These are phyloP conservation scores for Dione juno DNA, from an alignment of 2,888 invertebrate genomes.

Conservation along the genomic window DNA sequence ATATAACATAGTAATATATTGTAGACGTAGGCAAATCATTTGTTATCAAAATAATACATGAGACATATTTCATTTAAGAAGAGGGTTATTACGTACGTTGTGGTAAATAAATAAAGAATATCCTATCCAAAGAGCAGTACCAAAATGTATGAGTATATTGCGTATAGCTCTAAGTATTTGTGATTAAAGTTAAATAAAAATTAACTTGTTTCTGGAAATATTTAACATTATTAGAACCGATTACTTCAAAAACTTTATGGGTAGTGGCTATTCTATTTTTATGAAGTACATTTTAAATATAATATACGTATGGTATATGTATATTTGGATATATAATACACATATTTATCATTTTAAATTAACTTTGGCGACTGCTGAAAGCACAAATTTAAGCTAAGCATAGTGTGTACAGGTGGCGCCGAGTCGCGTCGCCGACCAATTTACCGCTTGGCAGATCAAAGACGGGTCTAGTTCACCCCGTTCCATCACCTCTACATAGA, in stretches of 20 bases:
- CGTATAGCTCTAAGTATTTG: no score
- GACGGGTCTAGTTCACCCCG: conserved; percentile 51
- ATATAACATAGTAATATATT: conserved; percentile 40
- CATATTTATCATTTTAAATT: no score
- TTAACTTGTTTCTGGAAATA: no score
- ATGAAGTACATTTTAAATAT: no score
- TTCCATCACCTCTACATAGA: conserved; percentile 36
- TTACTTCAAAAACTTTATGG: not conserved
- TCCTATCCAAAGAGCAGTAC: not conserved
- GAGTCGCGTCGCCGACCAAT: conserved; percentile 64
- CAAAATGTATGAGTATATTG: not conserved
- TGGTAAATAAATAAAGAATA: not conserved
- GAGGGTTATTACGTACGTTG: not conserved
- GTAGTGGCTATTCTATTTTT: not conserved
- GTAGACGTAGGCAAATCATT: conserved; percentile 32
- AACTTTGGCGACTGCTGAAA: conserved; percentile 20
- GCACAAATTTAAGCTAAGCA: conserved; percentile 39
- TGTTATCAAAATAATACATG: conserved; percentile 34
- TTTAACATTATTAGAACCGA: no score
- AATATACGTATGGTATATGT: no score
- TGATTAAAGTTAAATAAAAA: not conserved
- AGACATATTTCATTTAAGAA: conserved; percentile 21
- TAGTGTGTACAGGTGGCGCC: conserved; percentile 61
- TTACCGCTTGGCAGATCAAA: conserved; percentile 76
- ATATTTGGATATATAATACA: no score